Base-by-base conservation (phyloP, 1,140 invertebrate species). In the Diuraphis noxia region DNA sequence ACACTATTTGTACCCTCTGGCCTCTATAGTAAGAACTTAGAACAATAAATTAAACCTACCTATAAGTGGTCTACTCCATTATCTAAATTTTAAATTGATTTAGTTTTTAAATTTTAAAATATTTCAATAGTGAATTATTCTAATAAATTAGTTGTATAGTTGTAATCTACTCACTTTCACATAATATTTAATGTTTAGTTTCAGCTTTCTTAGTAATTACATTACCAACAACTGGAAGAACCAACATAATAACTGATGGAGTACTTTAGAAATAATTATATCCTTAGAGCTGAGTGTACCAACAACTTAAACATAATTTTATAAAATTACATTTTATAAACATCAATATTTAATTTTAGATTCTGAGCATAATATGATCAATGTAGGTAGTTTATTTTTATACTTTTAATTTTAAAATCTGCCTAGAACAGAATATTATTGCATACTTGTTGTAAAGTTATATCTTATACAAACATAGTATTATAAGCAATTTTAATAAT, bases 151-250 rank as follows among this genome's bases (percentile, higher is more conserved):
- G 38, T 41, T 81, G 2, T 79, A 30, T 72, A n/a, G 13, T 63
- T 63, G 56, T 13, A 56, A 72, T n/a, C 30, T 72, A 72, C 25
- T n/a, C 17, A n/a, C 13, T 34, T 72, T 17, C 34, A 72, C n/a
- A 72, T 72, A 72, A 72, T 72, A 40, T 82, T 82, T 87, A 25
- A 1, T 87, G 25, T 56, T 56, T 79, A 91, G 89, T 91, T 91
- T 91, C 89, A 81, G 89, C 30, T 10, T 30, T 91, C 23, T 81
- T 91, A 38, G 72, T 91, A 30, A 25, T 82, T 9, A n/a, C 43
- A 23, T 91, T 91, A 49, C 89, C 89, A 38, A 90, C 30, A 49
- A 90, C 72, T 38, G 34, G 77, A 46, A 82, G 19, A 25, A 38
- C 13, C 9, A 49, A 81, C 72, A 88, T n/a, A 23, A 77, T 34